Percentiles rank a stretch among this genome's conserved stretches.
These are phyloP conservation scores for Urocolius indicus DNA, from an alignment of 2,113 vertebrate species.

Conservation along the genomic window DNA sequence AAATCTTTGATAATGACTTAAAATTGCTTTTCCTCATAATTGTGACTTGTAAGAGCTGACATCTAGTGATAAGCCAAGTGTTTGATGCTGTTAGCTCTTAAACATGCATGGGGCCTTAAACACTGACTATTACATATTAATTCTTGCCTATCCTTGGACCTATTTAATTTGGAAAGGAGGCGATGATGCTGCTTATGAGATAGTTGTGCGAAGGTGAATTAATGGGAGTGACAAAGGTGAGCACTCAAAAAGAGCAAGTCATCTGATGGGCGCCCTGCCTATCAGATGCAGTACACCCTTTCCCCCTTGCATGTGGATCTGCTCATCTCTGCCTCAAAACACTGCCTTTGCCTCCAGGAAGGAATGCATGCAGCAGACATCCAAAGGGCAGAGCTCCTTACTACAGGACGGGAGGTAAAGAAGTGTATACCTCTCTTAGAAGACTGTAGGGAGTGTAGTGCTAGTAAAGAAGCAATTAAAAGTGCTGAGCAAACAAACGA, in stretches of 20 bases:
- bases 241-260: neutral
- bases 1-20: slow-evolving; percentile 53
- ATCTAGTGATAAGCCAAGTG: slow-evolving; percentile 40
- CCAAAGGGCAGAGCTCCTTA: neutral
- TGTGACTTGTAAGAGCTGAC: slow-evolving; percentile 48
- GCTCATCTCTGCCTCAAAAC: neutral
- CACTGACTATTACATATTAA: neutral
- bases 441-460: neutral
- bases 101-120: neutral
- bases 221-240: neutral
- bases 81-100: neutral
- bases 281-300: neutral
- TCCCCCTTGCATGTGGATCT: neutral
- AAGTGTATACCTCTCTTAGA: neutral
- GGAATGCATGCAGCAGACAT: neutral
- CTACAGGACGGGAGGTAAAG: neutral
- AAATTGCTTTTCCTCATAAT: slow-evolving; percentile 58
- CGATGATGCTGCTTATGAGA: neutral
- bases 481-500: slow-evolving; percentile 44
- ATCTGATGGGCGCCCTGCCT: neutral
- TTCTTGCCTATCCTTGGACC: neutral
- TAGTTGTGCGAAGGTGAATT: neutral
- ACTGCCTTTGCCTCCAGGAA: accelerated
- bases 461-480: slow-evolving; percentile 45
- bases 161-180: neutral